Conservation (phyloP, 1,140 invertebrate genomes). For the Bilobella aurantiaca region DNA sequence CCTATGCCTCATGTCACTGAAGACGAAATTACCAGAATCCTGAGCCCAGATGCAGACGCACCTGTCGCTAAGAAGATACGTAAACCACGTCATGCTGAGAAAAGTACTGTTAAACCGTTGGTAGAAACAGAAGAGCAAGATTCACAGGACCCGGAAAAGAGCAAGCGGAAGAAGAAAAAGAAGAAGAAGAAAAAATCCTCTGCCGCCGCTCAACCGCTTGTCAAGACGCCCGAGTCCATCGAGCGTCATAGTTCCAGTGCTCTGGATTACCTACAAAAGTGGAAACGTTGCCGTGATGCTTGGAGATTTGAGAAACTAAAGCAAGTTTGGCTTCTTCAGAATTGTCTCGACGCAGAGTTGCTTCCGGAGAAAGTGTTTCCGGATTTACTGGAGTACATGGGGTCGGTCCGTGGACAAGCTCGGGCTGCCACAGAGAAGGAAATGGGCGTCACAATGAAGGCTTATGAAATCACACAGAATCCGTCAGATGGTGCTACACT, state of each 20-base stretch:
- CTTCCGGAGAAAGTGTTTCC: constrained; percentile 52
- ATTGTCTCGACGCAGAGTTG: constrained; percentile 50
- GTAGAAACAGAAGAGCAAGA: background rate
- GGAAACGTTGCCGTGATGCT: constrained; percentile 54
- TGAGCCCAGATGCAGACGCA: background rate
- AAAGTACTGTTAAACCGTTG: background rate
- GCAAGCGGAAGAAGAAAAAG: constrained; percentile 19
- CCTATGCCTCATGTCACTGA: background rate
- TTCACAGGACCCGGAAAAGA: background rate
- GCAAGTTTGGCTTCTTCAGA: constrained; percentile 60
- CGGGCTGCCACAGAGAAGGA: constrained; percentile 50
- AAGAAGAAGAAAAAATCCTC: constrained; percentile 30
- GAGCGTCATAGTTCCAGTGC: constrained; percentile 10
- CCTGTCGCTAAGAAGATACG: constrained; percentile 4
- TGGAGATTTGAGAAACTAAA: constrained; percentile 68
- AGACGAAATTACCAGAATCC: background rate
- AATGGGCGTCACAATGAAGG: constrained; percentile 52
- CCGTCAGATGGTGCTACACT: constrained; percentile 38
- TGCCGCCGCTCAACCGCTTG: background rate
- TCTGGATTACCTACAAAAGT: constrained; percentile 37
- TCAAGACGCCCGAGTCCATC: constrained; percentile 2
- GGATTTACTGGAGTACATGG: constrained; percentile 57
- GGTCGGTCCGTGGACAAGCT: constrained; percentile 53
- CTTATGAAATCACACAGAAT: constrained; percentile 46
- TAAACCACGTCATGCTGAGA: constrained; percentile 17